Conservation (phyloP, 2,888 invertebrate genomes). For the Listrodromus nycthemerus region DNA sequence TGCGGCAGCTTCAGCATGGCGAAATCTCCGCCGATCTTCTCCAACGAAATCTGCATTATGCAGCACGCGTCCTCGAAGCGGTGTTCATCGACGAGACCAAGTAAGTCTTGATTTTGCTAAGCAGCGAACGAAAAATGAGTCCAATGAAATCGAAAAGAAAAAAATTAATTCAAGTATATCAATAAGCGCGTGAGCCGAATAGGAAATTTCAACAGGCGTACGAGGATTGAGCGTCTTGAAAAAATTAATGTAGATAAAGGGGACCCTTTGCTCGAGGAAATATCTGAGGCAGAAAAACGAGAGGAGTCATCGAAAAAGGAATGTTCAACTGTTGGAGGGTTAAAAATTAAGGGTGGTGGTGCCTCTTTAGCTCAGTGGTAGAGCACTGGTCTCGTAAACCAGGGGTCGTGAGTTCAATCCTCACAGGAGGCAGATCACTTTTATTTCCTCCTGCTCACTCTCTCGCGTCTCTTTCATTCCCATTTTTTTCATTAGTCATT, state of each 20-base stretch:
- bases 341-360: slow-evolving; percentile 39
- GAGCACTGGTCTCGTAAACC: slow-evolving; percentile 37
- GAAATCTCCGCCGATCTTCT: slow-evolving; percentile 95
- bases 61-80: slow-evolving; percentile 96
- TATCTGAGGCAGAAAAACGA: slow-evolving; percentile 29
- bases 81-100: slow-evolving; percentile 97
- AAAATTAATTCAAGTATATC: slow-evolving; percentile 19
- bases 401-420: slow-evolving; percentile 51
- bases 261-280: not conserved
- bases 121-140: not conserved
- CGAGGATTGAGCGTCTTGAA: slow-evolving; percentile 1
- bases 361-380: slow-evolving; percentile 73
- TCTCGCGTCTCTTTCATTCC: slow-evolving; percentile 26
- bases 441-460: slow-evolving; percentile 43
- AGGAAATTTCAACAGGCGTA: slow-evolving; percentile 20
- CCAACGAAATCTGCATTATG: slow-evolving; percentile 96
- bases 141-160: not conserved
- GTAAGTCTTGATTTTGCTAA: slow-evolving; percentile 86
- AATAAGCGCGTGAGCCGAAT: slow-evolving; percentile 15
- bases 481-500: not conserved
- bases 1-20: slow-evolving; percentile 94
- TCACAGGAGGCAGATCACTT: slow-evolving; percentile 70
- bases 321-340: slow-evolving; percentile 32
- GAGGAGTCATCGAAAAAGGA: slow-evolving; percentile 25
- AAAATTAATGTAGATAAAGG: slow-evolving; percentile 23